Evolutionary conservation across 2,797 vertebrate genomes (phyloP).

Genomic region (Loriculus beryllinus): DNA sequence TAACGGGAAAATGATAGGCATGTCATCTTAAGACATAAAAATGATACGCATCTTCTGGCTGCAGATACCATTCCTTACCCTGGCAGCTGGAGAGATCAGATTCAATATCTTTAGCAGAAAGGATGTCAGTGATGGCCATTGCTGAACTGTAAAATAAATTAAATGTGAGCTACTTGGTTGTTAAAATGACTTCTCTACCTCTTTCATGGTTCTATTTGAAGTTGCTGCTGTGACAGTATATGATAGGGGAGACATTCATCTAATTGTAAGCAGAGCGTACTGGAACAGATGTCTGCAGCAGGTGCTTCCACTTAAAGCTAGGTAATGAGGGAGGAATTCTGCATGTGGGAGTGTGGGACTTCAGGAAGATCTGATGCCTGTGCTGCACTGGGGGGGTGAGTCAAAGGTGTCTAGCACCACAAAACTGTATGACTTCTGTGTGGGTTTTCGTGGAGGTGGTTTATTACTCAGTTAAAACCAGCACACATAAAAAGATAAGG

Average conservation of each 20-base stretch:
- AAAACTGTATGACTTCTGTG: neutral
- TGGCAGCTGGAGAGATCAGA: conserved; percentile 54
- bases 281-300: conserved; percentile 64
- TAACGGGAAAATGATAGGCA: conserved; percentile 35
- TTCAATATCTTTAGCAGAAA: conserved; percentile 58
- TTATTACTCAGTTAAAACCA: neutral
- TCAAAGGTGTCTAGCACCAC: neutral
- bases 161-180: conserved; percentile 36
- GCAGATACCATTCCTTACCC: conserved; percentile 52
- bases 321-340: conserved; percentile 40
- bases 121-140: conserved; percentile 50
- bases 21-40: conserved; percentile 56
- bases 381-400: neutral
- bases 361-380: neutral
- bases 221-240: neutral
- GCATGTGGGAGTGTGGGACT: neutral
- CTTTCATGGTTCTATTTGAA: conserved; percentile 5
- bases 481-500: neutral
- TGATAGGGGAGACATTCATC: conserved; percentile 20
- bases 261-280: neutral
- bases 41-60: conserved; percentile 48
- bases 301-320: conserved; percentile 43
- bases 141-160: conserved; percentile 53
- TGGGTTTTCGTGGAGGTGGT: neutral
- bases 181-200: neutral